A percentile compares a stretch with the other conserved stretches of the same genome.
phyloP scores from a whole-genome alignment of 2,888 invertebrate genomes.

The Agriotes lineatus region DNA sequence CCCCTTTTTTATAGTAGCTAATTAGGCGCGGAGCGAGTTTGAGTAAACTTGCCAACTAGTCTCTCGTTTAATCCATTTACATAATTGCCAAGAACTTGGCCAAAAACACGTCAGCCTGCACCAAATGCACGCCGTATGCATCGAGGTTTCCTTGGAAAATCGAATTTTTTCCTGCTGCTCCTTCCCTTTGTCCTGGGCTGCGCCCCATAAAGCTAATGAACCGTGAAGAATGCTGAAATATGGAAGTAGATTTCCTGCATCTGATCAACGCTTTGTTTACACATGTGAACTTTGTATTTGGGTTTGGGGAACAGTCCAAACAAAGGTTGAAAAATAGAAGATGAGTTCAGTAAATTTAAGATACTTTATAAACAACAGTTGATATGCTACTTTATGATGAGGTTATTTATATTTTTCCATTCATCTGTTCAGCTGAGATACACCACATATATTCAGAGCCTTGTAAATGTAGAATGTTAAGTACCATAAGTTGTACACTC shows the following conservation, averaged over 20 bases:
- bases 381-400: no score
- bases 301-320: background rate
- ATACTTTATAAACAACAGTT: no score
- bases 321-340: background rate
- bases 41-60: constrained; percentile 12
- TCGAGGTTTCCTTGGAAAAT: background rate
- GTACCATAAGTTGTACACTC: no score
- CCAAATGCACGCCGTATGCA: background rate
- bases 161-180: background rate
- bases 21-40: constrained; percentile 16
- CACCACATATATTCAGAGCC: no score
- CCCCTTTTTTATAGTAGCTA: background rate
- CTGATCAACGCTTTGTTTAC: constrained; percentile 14
- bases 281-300: constrained; percentile 2
- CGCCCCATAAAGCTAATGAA: constrained; percentile 12
- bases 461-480: no score
- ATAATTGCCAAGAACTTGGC: constrained; percentile 20
- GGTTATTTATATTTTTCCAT: no score
- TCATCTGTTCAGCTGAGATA: no score
- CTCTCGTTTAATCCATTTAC: constrained; percentile 20
- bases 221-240: constrained; percentile 21
- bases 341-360: background rate
- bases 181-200: background rate
- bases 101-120: constrained; percentile 16
- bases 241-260: constrained; percentile 10